Percentiles rank a stretch among this genome's conserved stretches.
phyloP scores from a whole-genome alignment of 2,113 vertebrate genomes.

The Hemiscyllium ocellatum region DNA sequence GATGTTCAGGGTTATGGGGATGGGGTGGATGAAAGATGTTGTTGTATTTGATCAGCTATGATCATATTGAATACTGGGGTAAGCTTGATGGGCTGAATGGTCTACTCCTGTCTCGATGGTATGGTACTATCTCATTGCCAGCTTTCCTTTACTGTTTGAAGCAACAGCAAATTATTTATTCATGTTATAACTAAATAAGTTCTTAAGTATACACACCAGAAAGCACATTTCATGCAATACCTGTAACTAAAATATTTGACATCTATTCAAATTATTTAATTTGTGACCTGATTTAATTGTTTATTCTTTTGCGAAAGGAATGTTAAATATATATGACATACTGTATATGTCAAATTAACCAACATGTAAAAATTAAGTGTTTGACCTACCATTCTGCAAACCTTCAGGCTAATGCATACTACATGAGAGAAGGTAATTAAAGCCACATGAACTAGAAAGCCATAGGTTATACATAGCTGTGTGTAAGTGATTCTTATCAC shows the following conservation, averaged over 20 bases:
- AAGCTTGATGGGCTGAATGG: no score
- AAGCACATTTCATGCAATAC: background rate
- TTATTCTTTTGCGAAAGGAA: background rate
- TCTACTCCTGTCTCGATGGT: background rate
- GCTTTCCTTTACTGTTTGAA: background rate
- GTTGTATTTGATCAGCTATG: no score
- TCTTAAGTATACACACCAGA: background rate
- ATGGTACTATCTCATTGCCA: background rate
- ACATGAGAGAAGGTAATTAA: slow-evolving; percentile 17
- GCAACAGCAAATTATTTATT: background rate
- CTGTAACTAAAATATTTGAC: background rate
- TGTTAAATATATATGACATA: background rate
- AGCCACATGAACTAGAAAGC: slow-evolving; percentile 12
- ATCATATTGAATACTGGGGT: no score
- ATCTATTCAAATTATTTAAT: background rate
- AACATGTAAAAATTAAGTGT: slow-evolving; percentile 22
- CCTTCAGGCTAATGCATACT: slow-evolving; percentile 9
- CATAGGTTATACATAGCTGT: background rate
- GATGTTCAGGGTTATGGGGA: no score
- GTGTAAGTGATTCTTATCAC: slow-evolving; percentile 18
- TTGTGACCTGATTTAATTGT: background rate
- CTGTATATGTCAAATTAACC: background rate
- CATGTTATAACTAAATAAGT: background rate
- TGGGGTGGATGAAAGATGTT: no score
- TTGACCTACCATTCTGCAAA: background rate